A percentile compares a stretch with the other conserved stretches of the same genome.
These are phyloP conservation scores for Microtus oregoni DNA, from an alignment of 2,113 vertebrate species.

Conservation along the genomic window DNA sequence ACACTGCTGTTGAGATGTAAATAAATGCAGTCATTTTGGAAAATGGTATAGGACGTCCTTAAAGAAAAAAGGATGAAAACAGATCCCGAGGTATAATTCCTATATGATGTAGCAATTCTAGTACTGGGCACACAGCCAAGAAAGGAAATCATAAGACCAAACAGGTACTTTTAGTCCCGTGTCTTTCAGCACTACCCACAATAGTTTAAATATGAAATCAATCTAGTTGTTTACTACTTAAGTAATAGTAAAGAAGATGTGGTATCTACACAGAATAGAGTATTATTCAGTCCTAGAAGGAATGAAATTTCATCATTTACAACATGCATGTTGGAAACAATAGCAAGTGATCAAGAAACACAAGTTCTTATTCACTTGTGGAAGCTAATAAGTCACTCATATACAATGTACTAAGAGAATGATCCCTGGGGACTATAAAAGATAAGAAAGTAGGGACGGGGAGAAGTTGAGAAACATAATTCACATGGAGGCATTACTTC, in stretches of 20 bases:
- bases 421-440: neutral
- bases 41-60: neutral
- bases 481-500: neutral
- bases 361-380: too few relatives aligned
- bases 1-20: neutral
- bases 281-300: neutral
- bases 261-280: neutral
- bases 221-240: neutral
- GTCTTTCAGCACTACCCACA: neutral
- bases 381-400: neutral
- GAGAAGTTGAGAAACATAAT: neutral
- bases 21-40: neutral
- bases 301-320: neutral
- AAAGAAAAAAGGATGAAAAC: neutral
- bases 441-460: too few relatives aligned
- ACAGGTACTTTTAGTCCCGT: neutral
- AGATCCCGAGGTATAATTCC: neutral
- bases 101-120: neutral
- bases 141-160: neutral
- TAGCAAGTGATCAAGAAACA: neutral
- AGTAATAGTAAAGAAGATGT: neutral
- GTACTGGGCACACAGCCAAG: neutral
- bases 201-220: neutral
- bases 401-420: neutral
- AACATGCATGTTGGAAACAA: too few relatives aligned